Conservation (phyloP, 1,140 invertebrate species). For the Scaptodrosophila lebanonensis region DNA sequence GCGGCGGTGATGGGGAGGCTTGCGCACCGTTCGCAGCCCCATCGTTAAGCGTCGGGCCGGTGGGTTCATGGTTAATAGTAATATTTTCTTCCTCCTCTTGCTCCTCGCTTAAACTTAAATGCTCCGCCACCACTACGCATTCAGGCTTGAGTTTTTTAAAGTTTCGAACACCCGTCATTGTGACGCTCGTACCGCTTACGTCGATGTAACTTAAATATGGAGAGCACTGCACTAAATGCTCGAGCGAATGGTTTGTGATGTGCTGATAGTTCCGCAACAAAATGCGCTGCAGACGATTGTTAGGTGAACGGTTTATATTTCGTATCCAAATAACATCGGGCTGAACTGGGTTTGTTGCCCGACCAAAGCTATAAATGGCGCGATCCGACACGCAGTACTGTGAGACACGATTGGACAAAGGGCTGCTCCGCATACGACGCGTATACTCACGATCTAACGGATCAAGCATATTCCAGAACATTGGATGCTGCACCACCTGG, state of each 20-base stretch:
- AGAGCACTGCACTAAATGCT: constrained; percentile 80
- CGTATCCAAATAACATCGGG: constrained; percentile 71
- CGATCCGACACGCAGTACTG: constrained; percentile 58
- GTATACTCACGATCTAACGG: constrained; percentile 46
- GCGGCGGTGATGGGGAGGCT: too few relatives aligned
- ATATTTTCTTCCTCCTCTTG: constrained; percentile 21
- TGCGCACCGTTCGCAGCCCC: too few relatives aligned
- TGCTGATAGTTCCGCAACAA: constrained; percentile 80
- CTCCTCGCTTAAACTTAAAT: constrained; percentile 34
- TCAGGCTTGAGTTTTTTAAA: constrained; percentile 79
- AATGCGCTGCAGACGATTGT: constrained; percentile 65
- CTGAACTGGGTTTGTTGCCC: constrained; percentile 56
- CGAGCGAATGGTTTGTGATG: constrained; percentile 82
- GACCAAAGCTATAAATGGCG: constrained; percentile 70
- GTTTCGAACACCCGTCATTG: constrained; percentile 78
- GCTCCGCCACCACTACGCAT: constrained; percentile 78
- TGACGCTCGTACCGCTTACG: constrained; percentile 81
- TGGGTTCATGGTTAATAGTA: too few relatives aligned
- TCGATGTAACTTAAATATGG: constrained; percentile 80
- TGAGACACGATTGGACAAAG: constrained; percentile 1
- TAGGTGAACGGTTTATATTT: constrained; percentile 51
- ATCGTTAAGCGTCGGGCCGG: too few relatives aligned
- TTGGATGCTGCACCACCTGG: constrained; percentile 58
- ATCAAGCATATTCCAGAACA: constrained; percentile 72
- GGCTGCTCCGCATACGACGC: constrained; percentile 23